Base-by-base conservation (phyloP, 2,113 vertebrate species). In the Misgurnus anguillicaudatus region DNA sequence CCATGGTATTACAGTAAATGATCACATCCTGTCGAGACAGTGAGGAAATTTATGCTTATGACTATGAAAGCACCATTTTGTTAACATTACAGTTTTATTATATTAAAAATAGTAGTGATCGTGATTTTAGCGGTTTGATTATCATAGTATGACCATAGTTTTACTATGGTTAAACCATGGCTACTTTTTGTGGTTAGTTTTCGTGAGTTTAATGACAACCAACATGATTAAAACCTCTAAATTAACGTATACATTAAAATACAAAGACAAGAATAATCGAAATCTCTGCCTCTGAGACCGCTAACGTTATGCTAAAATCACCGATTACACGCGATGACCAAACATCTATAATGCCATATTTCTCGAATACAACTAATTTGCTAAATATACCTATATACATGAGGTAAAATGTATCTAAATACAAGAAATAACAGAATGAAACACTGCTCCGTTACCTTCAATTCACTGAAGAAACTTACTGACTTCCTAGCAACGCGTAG, bases 401-500 rank as follows among this genome's bases (percentile, higher is more conserved):
- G n/a, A 21, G 8, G 21, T 24, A 24, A 47, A n/a, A 67, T 31
- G 24, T 31, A 31, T 31, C 24, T 31, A 31, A 31, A 31, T 31
- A 31, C 24, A 31, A 31, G 24, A 31, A 31, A 31, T 31, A 31
- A 31, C 24, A 48, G 2, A 3, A 0, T n/a, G 14, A 45, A 74
- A 17, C 7, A 14, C 5, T 10, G 31, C 3, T 14, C 45, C 24
- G 61, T 53, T 64, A 48, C 24, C 24, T 76, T 11, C n/a, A 64
- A 5, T 10, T 75, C 10, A 41, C 72, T n/a, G 70, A 63, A 63
- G 31, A 64, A 76, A 76, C 24, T 64, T 64, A 39, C 47, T 53
- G 7, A 85, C 87, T 91, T 90, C 89, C 91, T 92, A 89, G 89
- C 89, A 90, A 92, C 90, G 89, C 80, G 82, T 89, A 84, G 85